Conservation (phyloP, 2,888 invertebrate species). For the Pyrgus malvae region DNA sequence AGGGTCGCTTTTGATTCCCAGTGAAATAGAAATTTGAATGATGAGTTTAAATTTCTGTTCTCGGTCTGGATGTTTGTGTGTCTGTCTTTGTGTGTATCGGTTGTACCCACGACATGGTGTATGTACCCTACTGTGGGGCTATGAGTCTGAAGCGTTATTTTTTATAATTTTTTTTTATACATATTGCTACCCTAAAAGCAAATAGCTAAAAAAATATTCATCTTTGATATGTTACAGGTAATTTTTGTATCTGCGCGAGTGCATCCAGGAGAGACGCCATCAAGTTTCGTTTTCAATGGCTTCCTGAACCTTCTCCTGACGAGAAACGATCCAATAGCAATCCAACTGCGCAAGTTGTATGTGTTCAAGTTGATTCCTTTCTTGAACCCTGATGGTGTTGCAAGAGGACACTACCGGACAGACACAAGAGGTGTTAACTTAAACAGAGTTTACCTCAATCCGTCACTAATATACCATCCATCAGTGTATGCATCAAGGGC, state of each 20-base stretch:
- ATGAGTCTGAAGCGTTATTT: too few relatives aligned
- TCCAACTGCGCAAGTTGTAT: conserved; percentile 86
- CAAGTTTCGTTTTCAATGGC: conserved; percentile 95
- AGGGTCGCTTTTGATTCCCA: too few relatives aligned
- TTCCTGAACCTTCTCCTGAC: conserved; percentile 89
- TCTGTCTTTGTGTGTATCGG: too few relatives aligned
- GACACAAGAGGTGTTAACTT: conserved; percentile 94
- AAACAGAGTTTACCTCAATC: conserved; percentile 92
- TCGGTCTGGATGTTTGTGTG: too few relatives aligned
- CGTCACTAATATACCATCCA: conserved; percentile 88
- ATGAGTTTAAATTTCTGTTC: too few relatives aligned
- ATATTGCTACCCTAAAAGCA: too few relatives aligned
- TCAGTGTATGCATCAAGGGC: conserved; percentile 92
- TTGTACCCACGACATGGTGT: too few relatives aligned
- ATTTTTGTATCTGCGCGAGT: conserved; percentile 94
- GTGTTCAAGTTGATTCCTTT: conserved; percentile 96
- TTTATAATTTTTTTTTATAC: too few relatives aligned
- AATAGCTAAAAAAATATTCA: too few relatives aligned
- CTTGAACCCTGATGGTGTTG: conserved; percentile 95
- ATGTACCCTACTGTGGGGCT: too few relatives aligned
- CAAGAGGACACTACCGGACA: conserved; percentile 91
- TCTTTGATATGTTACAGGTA: conserved; percentile 82
- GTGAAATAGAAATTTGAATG: too few relatives aligned
- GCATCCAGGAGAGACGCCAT: conserved; percentile 96
- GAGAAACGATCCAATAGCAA: conserved; percentile 88